Percentiles rank a stretch among this genome's conserved stretches.
Evolutionary conservation across 2,888 invertebrate species (phyloP).

Genomic region (Thymelicus sylvestris): DNA sequence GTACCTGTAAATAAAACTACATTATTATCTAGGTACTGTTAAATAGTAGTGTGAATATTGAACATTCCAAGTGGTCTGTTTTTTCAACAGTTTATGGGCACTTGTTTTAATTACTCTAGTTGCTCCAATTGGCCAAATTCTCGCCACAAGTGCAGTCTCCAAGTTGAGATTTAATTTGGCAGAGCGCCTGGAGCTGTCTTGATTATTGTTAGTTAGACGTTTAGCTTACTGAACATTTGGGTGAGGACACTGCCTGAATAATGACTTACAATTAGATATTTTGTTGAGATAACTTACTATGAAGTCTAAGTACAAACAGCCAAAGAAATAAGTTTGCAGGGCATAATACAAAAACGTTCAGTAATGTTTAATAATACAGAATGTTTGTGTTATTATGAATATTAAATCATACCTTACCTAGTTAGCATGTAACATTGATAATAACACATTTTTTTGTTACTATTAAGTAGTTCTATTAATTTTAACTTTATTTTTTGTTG

Average conservation of each 20-base stretch:
- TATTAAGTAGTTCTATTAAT: no score
- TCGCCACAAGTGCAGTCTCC: conserved; percentile 32
- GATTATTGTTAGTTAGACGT: conserved; percentile 38
- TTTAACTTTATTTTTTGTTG: no score
- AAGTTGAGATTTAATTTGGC: conserved; percentile 41
- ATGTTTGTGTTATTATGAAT: no score
- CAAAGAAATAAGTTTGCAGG: no score
- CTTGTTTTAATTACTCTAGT: conserved; percentile 34
- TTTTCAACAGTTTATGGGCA: conserved; percentile 1
- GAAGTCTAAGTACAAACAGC: no score
- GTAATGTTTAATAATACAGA: no score
- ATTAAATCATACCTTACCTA: no score
- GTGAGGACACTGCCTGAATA: conserved; percentile 6
- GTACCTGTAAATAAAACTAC: no score
- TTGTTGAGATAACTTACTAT: background rate
- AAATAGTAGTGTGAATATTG: background rate
- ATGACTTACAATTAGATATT: conserved; percentile 1
- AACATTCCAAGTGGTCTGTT: background rate
- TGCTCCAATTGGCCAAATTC: conserved; percentile 40
- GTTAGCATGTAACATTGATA: no score
- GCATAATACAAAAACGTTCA: no score
- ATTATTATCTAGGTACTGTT: no score
- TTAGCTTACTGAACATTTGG: conserved; percentile 25
- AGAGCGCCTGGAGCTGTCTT: conserved; percentile 31
- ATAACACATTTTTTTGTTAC: no score